These are phyloP conservation scores for Macrotis lagotis DNA, from an alignment of 2,113 vertebrate genomes.

Conservation along the genomic window DNA sequence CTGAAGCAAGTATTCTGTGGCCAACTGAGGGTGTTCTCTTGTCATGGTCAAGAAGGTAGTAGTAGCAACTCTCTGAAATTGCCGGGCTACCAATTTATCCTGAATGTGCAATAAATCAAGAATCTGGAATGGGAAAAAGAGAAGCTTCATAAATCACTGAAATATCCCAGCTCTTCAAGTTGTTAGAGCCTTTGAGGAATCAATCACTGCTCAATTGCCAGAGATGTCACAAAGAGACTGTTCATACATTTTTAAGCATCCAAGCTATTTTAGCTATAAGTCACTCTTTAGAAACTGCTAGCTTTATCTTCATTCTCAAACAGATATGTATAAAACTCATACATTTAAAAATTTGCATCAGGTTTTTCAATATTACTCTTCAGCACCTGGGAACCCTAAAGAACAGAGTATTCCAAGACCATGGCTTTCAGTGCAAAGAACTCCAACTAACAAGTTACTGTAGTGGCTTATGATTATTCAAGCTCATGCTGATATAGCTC, in stretches of 20 bases:
- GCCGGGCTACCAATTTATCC: slow-evolving; percentile 86
- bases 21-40: slow-evolving; percentile 86
- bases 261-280: not conserved
- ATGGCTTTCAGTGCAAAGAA: not conserved
- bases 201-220: not conserved
- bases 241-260: slow-evolving; percentile 10
- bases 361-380: not conserved
- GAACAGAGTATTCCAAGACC: not conserved
- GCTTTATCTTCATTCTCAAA: slow-evolving; percentile 5
- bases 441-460: not conserved
- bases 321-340: not conserved
- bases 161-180: not conserved
- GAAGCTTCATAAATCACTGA: not conserved
- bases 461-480: not conserved
- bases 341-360: not conserved
- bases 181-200: not conserved
- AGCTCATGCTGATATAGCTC: not conserved
- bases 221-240: not conserved
- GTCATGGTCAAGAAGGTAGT: slow-evolving; percentile 85
- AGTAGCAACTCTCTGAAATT: slow-evolving; percentile 94
- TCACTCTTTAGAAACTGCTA: not conserved
- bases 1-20: slow-evolving; percentile 85
- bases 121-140: slow-evolving; percentile 83
- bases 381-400: not conserved
- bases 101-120: slow-evolving; percentile 92